Evolutionary conservation across 2,113 vertebrate genomes (phyloP), one percentile per base, ranked within the genome.

Genomic region (Climacteris rufus): DNA sequence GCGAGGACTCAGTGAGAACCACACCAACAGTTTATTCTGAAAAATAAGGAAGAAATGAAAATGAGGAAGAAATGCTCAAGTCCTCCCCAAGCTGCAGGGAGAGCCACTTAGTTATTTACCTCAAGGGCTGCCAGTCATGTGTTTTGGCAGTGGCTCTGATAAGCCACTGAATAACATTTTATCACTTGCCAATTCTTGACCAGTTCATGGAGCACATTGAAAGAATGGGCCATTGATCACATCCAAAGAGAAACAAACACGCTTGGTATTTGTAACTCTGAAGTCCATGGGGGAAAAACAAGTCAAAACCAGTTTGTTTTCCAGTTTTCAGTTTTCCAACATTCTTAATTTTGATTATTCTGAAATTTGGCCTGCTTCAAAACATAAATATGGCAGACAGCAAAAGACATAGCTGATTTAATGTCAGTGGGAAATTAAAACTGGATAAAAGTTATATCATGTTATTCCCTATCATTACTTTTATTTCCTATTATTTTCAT

Each of bases 1-100:
- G n/a, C 0, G 1, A 71, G 61, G 35, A 30, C 17, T 60, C 37
- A 23, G n/a, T 7, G 5, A 83, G 50, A 49, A 47, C 22, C 23
- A 44, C 0, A 0, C 31, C 0, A 0, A 52, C 64, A 83, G 76
- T 35, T 86, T 64, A 40, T 30, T 54, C 74, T 54, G 76, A 65
- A 56, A 75, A n/a, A n/a, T n/a, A n/a, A n/a, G n/a, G n/a, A n/a
- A n/a, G n/a, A n/a, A n/a, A n/a, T n/a, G n/a, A n/a, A n/a, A n/a
- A n/a, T 45, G 44, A 61, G 37, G 65, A 60, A 65, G 60, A 45
- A 75, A 50, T 35, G 69, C 25, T 69, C 3, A 3, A 40, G 25
- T 66, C 30, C 27, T 54, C n/a, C 52, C 15, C 4, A 1, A 2
- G 60, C 24, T 66, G 52, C 76, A 70, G 2, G 3, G 25, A 19